These are phyloP conservation scores for Machimus rusticus DNA, from an alignment of 2,888 invertebrate species.

Conservation along the genomic window DNA sequence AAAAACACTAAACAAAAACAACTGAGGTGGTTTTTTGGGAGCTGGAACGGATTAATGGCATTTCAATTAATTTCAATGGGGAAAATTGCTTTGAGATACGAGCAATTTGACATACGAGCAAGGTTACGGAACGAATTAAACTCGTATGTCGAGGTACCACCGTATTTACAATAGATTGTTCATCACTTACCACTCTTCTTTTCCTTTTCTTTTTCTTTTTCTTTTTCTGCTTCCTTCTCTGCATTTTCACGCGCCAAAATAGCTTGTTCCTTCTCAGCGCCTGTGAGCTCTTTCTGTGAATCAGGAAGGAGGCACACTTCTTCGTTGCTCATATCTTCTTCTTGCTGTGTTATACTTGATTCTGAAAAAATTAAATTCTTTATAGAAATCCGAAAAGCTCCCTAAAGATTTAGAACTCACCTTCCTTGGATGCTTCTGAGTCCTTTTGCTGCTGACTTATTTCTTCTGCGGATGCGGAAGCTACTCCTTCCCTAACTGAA, in stretches of 20 bases:
- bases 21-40: no score
- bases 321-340: conserved; percentile 55
- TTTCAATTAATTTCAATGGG: no score
- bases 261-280: conserved; percentile 72
- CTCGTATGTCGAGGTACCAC: no score
- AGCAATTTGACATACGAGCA: no score
- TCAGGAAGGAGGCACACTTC: conserved; percentile 75
- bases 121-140: no score
- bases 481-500: neutral
- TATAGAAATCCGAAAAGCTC: neutral
- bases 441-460: neutral
- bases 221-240: conserved; percentile 53
- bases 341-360: conserved; percentile 56
- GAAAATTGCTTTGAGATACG: no score
- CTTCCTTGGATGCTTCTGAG: neutral
- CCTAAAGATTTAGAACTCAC: neutral
- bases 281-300: conserved; percentile 72
- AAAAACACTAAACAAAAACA: no score
- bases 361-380: conserved; percentile 55
- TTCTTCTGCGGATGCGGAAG: neutral
- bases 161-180: neutral
- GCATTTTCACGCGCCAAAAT: conserved; percentile 58
- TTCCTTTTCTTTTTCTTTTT: conserved; percentile 25
- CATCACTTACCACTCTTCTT: conserved; percentile 6
- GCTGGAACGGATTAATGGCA: no score